Base-by-base conservation (phyloP, 2,888 invertebrate species). In the Lycocerus yunnanus region DNA sequence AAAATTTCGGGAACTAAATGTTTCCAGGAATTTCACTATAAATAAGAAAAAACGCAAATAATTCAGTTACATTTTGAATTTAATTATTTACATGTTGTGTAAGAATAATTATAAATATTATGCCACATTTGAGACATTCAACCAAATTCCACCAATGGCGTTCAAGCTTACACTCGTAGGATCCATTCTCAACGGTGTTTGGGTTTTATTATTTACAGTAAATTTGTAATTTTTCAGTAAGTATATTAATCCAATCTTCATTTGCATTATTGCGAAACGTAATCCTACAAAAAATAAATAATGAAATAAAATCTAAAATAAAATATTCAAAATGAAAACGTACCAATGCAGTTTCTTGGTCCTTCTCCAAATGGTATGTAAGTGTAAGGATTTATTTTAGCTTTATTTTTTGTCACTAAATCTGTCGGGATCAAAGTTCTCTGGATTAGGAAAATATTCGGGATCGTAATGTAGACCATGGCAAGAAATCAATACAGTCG, bases 361-460 rank as follows among this genome's bases (percentile, higher is more conserved):
- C 83, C 83, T 59, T 80, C 82, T 15, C 83, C 82, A 71, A 83
- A 84, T 4, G 84, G 83, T 59, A 83, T 66, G 16, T 81, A 84
- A 1, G 80, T 79, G 67, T 78, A 81, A 0, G 80, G 79, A 9
- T 68, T 74, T 6, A 80, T 61, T 8, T 71, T 76, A 6, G 69
- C 71, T 59, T 77, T 81, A 15, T 79, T 78, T 68, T 82, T 81
- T 0, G n/a, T 73, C 74, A 6, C 76, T 80, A 78, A 86, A 86
- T 24, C 85, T 75, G 15, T 84, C 84, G 2, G 86, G 86, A 66
- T 85, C 82, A 73, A 86, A 86, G 43, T 77, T 79, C 6, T 81
- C 74, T 2, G 86, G 85, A 58, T 86, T 77, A 1, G 84, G 82
- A 68, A 82, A 86, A 69, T 84, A 82, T 16, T 82, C 78, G 0